Conservation (phyloP, 1,140 invertebrate genomes). For the Drosophila erecta region DNA sequence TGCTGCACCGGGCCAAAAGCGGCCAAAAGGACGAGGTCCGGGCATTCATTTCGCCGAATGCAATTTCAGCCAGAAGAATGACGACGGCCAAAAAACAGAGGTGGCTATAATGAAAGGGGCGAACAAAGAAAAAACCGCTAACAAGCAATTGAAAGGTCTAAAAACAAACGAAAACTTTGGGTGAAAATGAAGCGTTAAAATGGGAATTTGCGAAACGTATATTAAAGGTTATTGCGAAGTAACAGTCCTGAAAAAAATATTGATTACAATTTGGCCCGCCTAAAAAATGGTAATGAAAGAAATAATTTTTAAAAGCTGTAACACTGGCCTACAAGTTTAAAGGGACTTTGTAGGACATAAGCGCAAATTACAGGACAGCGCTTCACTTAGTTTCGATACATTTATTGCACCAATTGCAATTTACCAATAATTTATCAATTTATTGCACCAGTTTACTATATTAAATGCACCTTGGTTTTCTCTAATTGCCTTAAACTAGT, state of each 20-base stretch:
- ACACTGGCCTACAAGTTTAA: neutral
- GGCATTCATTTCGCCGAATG: slow-evolving; percentile 52
- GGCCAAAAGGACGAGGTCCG: neutral
- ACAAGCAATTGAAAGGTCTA: slow-evolving; percentile 60
- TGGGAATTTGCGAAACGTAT: slow-evolving; percentile 6
- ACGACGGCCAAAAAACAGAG: slow-evolving; percentile 14
- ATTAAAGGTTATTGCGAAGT: slow-evolving; percentile 6
- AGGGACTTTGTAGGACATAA: too few relatives aligned
- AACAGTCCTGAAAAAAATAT: neutral
- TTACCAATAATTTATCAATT: too few relatives aligned
- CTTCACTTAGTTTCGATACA: too few relatives aligned
- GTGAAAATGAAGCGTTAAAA: slow-evolving; percentile 19
- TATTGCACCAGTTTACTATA: too few relatives aligned
- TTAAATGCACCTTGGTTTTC: too few relatives aligned
- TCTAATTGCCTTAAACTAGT: too few relatives aligned
- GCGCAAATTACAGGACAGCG: too few relatives aligned
- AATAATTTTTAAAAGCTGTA: slow-evolving; percentile 8
- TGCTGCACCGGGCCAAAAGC: neutral
- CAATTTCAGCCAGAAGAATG: slow-evolving; percentile 54
- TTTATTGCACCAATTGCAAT: too few relatives aligned
- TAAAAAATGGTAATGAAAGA: slow-evolving; percentile 21
- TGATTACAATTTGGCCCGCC: slow-evolving; percentile 12
- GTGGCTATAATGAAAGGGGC: slow-evolving; percentile 62
- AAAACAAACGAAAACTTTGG: slow-evolving; percentile 34
- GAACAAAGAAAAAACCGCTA: slow-evolving; percentile 58